phyloP scores from a whole-genome alignment of 2,888 invertebrate species.

The Oegoconia quadripuncta region DNA sequence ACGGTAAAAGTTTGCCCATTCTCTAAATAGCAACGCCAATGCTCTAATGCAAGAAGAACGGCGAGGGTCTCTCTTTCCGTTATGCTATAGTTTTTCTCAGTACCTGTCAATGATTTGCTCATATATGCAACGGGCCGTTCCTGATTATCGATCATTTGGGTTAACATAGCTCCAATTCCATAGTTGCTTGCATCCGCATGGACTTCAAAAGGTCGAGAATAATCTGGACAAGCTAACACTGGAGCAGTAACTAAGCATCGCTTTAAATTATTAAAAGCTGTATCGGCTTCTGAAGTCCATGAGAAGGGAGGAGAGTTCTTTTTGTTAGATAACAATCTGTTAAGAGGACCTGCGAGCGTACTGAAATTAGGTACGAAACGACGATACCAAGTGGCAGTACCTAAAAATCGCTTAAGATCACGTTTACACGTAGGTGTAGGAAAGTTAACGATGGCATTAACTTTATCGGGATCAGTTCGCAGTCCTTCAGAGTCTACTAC shows the following conservation, averaged over 20 bases:
- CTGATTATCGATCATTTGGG: conserved; percentile 18
- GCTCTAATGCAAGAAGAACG: conserved; percentile 26
- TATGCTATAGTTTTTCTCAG: conserved; percentile 24
- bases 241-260: conserved; percentile 5
- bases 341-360: conserved; percentile 24
- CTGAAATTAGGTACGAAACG: conserved; percentile 25
- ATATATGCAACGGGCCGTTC: conserved; percentile 21
- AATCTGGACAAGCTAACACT: conserved; percentile 18
- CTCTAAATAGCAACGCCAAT: conserved; percentile 29
- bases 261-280: conserved; percentile 5
- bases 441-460: conserved; percentile 21
- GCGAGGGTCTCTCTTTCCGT: conserved; percentile 31
- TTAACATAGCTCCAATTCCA: conserved; percentile 19
- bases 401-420: conserved; percentile 23
- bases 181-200: conserved; percentile 24
- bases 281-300: conserved; percentile 11
- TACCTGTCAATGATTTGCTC: conserved; percentile 4
- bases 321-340: conserved; percentile 20
- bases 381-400: conserved; percentile 26
- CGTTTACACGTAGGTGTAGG: conserved; percentile 22
- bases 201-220: too few relatives aligned
- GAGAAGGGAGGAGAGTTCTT: conserved; percentile 21
- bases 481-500: conserved; percentile 29
- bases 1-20: conserved; percentile 23
- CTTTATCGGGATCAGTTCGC: conserved; percentile 27